A percentile compares a stretch with the other conserved stretches of the same genome.
Evolutionary conservation across 2,797 vertebrate genomes (phyloP).

Genomic region (Lutjanus argentimaculatus): DNA sequence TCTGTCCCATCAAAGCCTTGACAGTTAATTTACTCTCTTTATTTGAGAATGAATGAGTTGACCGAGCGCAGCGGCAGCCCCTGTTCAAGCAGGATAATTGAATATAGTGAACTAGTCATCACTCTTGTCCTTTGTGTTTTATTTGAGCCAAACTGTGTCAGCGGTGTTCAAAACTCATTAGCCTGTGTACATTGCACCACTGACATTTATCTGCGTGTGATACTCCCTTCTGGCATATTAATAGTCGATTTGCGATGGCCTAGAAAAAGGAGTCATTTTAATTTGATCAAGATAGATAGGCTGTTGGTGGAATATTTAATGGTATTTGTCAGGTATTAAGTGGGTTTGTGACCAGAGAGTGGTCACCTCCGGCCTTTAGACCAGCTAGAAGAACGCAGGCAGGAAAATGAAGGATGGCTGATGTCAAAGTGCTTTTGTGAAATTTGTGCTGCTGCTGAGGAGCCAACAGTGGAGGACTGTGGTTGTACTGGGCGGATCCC

Average conservation of each 20-base stretch:
- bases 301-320: constrained; percentile 43
- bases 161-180: constrained; percentile 77
- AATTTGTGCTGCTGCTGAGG: constrained; percentile 23
- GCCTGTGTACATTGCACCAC: constrained; percentile 58
- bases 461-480: constrained; percentile 2
- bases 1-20: constrained; percentile 61
- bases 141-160: constrained; percentile 66
- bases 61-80: constrained; percentile 53
- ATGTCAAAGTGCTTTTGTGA: constrained; percentile 29
- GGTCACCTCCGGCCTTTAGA: not conserved
- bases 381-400: not conserved
- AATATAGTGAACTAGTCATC: constrained; percentile 76
- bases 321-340: constrained; percentile 37
- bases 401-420: constrained; percentile 19
- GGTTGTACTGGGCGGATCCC: constrained; percentile 12
- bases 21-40: constrained; percentile 74
- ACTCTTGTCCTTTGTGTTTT: constrained; percentile 65
- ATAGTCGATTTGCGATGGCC: constrained; percentile 46
- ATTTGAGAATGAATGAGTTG: constrained; percentile 35
- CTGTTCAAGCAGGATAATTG: constrained; percentile 73
- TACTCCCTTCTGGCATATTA: constrained; percentile 58
- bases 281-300: constrained; percentile 50
- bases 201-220: constrained; percentile 64
- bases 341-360: constrained; percentile 21
- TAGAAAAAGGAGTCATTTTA: constrained; percentile 38